These are phyloP conservation scores for Eupeodes luniger DNA, from an alignment of 2,888 invertebrate genomes.

Conservation along the genomic window DNA sequence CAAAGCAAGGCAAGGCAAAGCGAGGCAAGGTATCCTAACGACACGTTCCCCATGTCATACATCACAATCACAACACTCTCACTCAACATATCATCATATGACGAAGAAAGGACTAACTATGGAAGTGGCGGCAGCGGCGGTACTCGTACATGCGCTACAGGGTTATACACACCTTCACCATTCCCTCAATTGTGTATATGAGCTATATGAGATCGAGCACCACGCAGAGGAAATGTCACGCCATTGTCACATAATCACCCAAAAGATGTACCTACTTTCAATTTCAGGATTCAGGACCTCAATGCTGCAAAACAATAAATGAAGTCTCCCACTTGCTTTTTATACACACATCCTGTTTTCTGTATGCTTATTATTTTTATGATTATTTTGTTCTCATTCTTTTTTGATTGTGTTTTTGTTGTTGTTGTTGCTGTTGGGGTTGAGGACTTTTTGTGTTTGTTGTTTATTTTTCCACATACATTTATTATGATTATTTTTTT, in stretches of 20 bases:
- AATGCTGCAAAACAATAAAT: conserved; percentile 73
- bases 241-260: conserved; percentile 76
- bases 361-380: conserved; percentile 71
- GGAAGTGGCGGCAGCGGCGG: neutral
- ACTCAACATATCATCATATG: neutral
- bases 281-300: conserved; percentile 76
- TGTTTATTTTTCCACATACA: conserved; percentile 42
- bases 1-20: neutral
- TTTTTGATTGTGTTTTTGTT: conserved; percentile 37
- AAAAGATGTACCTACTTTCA: conserved; percentile 73
- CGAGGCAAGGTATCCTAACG: conserved; percentile 48
- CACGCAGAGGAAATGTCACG: conserved; percentile 70
- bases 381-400: conserved; percentile 56
- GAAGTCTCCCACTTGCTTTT: conserved; percentile 45
- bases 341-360: conserved; percentile 53
- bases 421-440: conserved; percentile 40
- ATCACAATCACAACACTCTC: conserved; percentile 38
- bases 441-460: conserved; percentile 62
- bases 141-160: neutral
- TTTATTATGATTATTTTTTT: conserved; percentile 65
- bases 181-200: neutral
- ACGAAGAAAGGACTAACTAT: conserved; percentile 22
- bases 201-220: too few relatives aligned
- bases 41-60: conserved; percentile 66
- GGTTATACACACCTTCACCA: conserved; percentile 1